These are phyloP conservation scores for Pituophis catenifer DNA, from an alignment of 2,113 vertebrate genomes.

Conservation along the genomic window DNA sequence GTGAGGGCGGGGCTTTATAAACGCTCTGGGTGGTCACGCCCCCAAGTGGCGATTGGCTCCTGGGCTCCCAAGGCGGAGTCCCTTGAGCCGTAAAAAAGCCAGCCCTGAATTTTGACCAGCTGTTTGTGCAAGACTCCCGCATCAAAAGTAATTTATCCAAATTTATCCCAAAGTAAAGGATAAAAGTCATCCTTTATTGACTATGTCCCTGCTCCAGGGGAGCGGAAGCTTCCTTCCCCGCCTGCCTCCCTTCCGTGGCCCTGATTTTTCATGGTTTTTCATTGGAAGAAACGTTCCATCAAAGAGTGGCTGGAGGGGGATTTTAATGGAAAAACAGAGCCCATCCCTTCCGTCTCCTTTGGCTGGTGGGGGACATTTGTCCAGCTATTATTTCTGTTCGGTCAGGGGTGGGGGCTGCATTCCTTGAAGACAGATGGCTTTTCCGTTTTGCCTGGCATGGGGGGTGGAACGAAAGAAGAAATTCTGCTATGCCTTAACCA, in stretches of 20 bases:
- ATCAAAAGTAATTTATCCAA: neutral
- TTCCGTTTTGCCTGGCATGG: neutral
- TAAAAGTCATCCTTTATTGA: neutral
- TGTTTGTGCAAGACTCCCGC: neutral
- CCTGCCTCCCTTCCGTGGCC: neutral
- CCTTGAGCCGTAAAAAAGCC: neutral
- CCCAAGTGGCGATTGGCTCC: neutral
- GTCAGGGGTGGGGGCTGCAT: slow-evolving; percentile 6
- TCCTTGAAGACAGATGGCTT: slow-evolving; percentile 30
- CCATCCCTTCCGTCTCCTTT: slow-evolving; percentile 22
- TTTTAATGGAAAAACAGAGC: neutral
- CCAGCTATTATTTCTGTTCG: slow-evolving; percentile 43
- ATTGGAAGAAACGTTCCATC: neutral
- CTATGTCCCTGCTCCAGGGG: neutral
- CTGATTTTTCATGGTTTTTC: neutral
- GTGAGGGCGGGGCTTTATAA: neutral
- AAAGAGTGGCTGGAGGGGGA: neutral
- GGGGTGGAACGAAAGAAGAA: neutral
- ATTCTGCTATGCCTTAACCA: neutral
- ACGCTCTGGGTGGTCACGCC: neutral
- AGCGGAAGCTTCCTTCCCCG: neutral
- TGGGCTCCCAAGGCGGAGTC: neutral
- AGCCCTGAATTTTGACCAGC: neutral
- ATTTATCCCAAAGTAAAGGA: neutral
- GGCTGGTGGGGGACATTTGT: slow-evolving; percentile 26